phyloP scores from a whole-genome alignment of 2,797 vertebrate species.

The Tachyglossus aculeatus region DNA sequence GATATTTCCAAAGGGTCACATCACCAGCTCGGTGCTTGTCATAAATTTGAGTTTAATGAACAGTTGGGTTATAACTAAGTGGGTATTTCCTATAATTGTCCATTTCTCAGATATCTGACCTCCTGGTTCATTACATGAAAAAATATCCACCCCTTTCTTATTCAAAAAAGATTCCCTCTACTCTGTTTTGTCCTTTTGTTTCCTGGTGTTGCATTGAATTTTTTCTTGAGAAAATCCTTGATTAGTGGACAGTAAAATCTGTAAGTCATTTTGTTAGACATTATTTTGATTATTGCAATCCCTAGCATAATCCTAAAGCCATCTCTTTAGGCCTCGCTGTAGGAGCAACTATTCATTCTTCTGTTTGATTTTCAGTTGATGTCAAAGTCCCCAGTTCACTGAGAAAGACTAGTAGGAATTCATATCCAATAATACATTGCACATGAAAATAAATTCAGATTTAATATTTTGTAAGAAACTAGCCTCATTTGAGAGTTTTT shows the following conservation, averaged over 20 bases:
- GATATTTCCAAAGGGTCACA: slow-evolving; percentile 63
- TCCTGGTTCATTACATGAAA: neutral
- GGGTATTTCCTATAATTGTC: slow-evolving; percentile 35
- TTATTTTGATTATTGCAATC: neutral
- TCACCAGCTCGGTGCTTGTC: slow-evolving; percentile 38
- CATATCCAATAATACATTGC: neutral
- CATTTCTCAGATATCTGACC: slow-evolving; percentile 41
- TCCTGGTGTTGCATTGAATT: slow-evolving; percentile 13
- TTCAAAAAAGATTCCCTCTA: neutral
- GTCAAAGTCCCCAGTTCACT: neutral
- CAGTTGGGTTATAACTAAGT: slow-evolving; percentile 52
- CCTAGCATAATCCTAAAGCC: neutral
- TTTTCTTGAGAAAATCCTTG: slow-evolving; percentile 20
- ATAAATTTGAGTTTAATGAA: slow-evolving; percentile 70
- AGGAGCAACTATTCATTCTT: neutral
- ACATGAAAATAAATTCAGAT: rapidly evolving
- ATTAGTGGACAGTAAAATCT: slow-evolving; percentile 4
- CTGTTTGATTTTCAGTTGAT: neutral
- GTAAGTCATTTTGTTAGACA: neutral
- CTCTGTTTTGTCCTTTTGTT: slow-evolving; percentile 32
- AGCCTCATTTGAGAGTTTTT: too few species aligned
- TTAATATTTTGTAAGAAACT: neutral
- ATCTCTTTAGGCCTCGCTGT: slow-evolving; percentile 12
- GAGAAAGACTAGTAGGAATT: neutral
- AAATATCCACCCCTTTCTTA: slow-evolving; percentile 6